Evolutionary conservation across 2,888 invertebrate genomes (phyloP).

Genomic region (Dexiosoma caninum): DNA sequence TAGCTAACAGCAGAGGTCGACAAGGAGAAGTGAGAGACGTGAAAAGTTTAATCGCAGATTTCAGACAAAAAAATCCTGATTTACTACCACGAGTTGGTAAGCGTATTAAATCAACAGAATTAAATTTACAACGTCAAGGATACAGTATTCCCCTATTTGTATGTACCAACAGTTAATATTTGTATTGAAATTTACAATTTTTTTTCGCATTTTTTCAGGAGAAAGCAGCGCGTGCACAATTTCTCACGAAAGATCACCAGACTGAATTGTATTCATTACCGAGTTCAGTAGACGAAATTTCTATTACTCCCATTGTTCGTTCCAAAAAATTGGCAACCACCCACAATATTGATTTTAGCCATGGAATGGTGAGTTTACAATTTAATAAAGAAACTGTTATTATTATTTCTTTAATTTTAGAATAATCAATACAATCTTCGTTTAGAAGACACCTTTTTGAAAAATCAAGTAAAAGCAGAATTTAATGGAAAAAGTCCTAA

Average conservation of each 20-base stretch:
- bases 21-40: slow-evolving; percentile 90
- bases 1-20: slow-evolving; percentile 79
- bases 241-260: slow-evolving; percentile 23
- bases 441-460: slow-evolving; percentile 15
- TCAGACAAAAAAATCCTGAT: slow-evolving; percentile 87
- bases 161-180: background rate
- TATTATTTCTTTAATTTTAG: slow-evolving; percentile 10
- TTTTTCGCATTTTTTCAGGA: background rate
- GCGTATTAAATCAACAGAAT: slow-evolving; percentile 78
- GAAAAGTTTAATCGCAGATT: slow-evolving; percentile 89
- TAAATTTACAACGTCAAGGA: background rate
- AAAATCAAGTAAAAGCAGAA: slow-evolving; percentile 7
- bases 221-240: slow-evolving; percentile 18
- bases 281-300: slow-evolving; percentile 31
- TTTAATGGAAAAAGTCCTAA: slow-evolving; percentile 25
- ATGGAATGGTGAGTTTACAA: slow-evolving; percentile 11
- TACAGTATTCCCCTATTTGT: slow-evolving; percentile 30
- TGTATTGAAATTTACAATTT: background rate
- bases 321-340: slow-evolving; percentile 14
- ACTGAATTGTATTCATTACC: slow-evolving; percentile 1
- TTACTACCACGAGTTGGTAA: slow-evolving; percentile 84
- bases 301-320: slow-evolving; percentile 12
- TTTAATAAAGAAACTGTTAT: background rate
- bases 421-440: slow-evolving; percentile 14
- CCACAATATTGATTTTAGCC: background rate